Conservation (phyloP, 2,888 invertebrate genomes). For the Poecilobothrus nobilitatus region DNA sequence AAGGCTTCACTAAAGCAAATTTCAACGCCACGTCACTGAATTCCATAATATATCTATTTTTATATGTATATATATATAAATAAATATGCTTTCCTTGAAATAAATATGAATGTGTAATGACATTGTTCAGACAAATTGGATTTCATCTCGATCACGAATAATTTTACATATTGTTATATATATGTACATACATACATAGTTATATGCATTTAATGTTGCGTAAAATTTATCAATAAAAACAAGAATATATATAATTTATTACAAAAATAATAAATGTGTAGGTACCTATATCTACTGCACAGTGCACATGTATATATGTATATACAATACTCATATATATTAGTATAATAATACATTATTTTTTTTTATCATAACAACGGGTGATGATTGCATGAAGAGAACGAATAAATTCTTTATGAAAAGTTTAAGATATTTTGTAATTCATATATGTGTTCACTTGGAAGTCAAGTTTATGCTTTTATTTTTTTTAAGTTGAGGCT, state of each 20-base stretch:
- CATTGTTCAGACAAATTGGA: slow-evolving; percentile 6
- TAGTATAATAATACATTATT: no score
- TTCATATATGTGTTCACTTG: no score
- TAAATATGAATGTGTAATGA: neutral
- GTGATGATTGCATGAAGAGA: neutral
- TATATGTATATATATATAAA: no score
- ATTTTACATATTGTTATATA: neutral
- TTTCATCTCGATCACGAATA: neutral
- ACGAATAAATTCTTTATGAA: neutral
- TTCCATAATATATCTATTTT: no score
- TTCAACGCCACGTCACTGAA: no score
- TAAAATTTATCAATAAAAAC: neutral
- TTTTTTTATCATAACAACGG: neutral
- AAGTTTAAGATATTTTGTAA: neutral
- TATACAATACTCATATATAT: no score
- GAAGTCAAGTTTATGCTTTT: no score
- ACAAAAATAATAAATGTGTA: neutral
- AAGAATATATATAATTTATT: neutral
- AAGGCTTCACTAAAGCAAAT: no score
- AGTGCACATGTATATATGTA: no score
- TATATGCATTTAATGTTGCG: neutral
- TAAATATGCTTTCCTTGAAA: neutral
- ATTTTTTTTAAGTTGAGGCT: no score
- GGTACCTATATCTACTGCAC: no score
- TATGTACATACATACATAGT: neutral